These are phyloP conservation scores for Drosophila lacertosa DNA, from an alignment of 1,140 invertebrate species.

Conservation along the genomic window DNA sequence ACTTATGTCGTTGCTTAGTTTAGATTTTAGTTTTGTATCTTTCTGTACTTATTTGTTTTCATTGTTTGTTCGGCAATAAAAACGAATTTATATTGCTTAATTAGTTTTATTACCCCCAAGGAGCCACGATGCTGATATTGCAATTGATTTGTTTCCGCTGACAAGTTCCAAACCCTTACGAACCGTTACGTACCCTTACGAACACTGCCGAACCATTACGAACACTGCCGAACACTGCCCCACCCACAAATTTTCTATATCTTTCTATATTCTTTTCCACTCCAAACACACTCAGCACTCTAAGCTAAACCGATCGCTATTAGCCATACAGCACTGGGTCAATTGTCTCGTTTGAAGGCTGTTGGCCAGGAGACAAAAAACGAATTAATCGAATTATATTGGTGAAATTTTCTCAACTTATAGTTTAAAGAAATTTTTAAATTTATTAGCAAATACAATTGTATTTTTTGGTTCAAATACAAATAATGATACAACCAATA, in stretches of 20 bases:
- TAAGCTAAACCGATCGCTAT: background rate
- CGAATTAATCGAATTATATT: slow-evolving; percentile 66
- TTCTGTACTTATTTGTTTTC: slow-evolving; percentile 32
- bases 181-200: background rate
- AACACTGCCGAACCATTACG: background rate
- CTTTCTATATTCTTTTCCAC: background rate
- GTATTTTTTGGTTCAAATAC: slow-evolving; percentile 55
- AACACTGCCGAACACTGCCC: background rate
- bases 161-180: background rate
- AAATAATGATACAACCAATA: slow-evolving; percentile 39
- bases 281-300: slow-evolving; percentile 1
- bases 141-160: background rate
- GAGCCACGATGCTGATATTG: background rate
- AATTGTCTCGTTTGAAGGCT: slow-evolving; percentile 27
- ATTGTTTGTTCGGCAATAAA: slow-evolving; percentile 64
- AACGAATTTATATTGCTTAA: slow-evolving; percentile 71
- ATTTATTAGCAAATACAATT: slow-evolving; percentile 48
- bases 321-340: slow-evolving; percentile 31
- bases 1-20: slow-evolving; percentile 31
- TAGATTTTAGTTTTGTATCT: slow-evolving; percentile 44
- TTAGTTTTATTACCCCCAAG: slow-evolving; percentile 34
- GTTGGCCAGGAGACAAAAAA: slow-evolving; percentile 30
- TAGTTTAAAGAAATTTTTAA: slow-evolving; percentile 56
- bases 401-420: slow-evolving; percentile 68
- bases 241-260: background rate